These are phyloP conservation scores for Prionailurus bengalensis DNA, from an alignment of 2,113 vertebrate species.

Conservation along the genomic window DNA sequence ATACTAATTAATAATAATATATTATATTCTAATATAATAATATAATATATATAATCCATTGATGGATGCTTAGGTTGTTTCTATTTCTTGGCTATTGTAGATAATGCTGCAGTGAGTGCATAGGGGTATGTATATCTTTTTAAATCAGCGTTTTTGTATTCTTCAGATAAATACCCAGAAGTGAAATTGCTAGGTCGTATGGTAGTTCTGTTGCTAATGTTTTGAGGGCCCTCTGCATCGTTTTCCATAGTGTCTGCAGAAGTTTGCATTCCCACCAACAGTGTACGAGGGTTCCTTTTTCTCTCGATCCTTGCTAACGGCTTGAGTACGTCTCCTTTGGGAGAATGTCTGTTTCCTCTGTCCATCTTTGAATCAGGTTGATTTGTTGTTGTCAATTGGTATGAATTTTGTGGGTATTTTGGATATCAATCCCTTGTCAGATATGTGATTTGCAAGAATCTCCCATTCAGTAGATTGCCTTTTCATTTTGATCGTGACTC, in stretches of 20 bases:
- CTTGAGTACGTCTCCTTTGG: neutral
- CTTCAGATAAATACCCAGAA: neutral
- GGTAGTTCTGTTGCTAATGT: neutral
- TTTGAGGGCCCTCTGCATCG: neutral
- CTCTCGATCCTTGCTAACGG: neutral
- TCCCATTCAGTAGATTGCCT: neutral
- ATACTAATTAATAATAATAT: too few species aligned
- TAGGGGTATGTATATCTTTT: neutral
- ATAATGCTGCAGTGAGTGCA: neutral
- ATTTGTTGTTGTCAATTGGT: neutral
- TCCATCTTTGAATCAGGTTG: neutral
- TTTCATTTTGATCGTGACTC: neutral
- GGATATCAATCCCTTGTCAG: neutral
- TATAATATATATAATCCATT: too few species aligned
- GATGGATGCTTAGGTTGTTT: neutral
- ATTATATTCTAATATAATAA: too few species aligned
- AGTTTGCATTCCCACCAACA: neutral
- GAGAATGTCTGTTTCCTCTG: neutral
- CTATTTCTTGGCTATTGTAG: neutral
- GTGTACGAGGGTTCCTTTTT: neutral
- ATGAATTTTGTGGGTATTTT: neutral
- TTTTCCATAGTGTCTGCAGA: neutral
- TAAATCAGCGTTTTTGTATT: neutral
- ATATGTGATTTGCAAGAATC: neutral
- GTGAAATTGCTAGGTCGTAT: neutral